These are phyloP conservation scores for Psephotus haematonotus DNA, from an alignment of 2,113 vertebrate species.

Conservation along the genomic window DNA sequence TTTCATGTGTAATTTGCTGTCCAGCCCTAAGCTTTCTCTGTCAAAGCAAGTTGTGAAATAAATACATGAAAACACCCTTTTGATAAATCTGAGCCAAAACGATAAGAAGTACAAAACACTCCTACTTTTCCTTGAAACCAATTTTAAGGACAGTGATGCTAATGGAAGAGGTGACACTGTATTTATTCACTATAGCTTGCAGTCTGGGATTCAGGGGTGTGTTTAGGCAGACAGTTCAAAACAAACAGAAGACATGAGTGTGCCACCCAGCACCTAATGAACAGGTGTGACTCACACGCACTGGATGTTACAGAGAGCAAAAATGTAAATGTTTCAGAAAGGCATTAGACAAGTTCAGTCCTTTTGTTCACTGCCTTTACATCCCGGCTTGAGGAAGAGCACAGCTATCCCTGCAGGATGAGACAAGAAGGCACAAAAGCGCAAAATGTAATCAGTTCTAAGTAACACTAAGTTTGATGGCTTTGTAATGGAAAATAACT, in stretches of 20 bases:
- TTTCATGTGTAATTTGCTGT: neutral
- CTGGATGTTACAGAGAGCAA: neutral
- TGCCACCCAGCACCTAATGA: neutral
- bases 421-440: too few relatives aligned
- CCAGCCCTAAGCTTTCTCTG: neutral
- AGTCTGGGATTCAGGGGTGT: neutral
- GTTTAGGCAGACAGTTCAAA: neutral
- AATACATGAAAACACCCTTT: neutral
- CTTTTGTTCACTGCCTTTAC: neutral
- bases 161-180: accelerated
- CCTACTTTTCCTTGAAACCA: neutral
- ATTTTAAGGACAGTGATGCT: neutral
- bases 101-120: neutral
- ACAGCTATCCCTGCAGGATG: too few relatives aligned
- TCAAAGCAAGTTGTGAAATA: neutral
- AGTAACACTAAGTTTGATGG: too few relatives aligned
- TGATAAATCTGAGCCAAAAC: neutral
- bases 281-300: neutral
- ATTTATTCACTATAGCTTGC: neutral
- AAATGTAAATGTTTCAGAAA: neutral
- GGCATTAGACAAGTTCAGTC: neutral
- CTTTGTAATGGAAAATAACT: too few relatives aligned
- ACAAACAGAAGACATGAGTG: neutral
- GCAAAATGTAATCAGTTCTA: too few relatives aligned
- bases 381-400: neutral